phyloP scores from a whole-genome alignment of 2,888 invertebrate species.

The Diachrysia chrysitis region DNA sequence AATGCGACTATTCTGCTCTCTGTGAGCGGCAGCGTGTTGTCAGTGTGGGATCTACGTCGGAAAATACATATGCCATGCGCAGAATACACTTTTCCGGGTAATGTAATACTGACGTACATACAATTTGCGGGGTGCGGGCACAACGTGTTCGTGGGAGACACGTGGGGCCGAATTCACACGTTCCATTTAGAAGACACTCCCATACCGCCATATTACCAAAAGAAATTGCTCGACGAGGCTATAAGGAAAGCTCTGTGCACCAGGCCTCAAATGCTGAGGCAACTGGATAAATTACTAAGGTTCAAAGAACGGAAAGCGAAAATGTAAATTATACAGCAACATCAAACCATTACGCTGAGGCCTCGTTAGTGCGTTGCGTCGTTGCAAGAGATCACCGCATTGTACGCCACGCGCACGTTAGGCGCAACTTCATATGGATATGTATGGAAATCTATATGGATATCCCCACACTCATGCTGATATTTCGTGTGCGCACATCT shows the following conservation, averaged over 20 bases:
- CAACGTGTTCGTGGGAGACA: constrained; percentile 92
- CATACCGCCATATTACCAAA: constrained; percentile 92
- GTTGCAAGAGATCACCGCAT: no score
- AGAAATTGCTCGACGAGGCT: constrained; percentile 90
- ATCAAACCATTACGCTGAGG: no score
- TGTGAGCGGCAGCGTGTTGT: constrained; percentile 91
- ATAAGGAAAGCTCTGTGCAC: constrained; percentile 91
- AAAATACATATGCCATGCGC: constrained; percentile 92
- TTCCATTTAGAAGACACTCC: constrained; percentile 93
- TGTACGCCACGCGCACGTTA: no score
- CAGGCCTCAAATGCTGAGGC: constrained; percentile 89
- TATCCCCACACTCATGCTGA: no score
- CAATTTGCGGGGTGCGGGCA: constrained; percentile 92
- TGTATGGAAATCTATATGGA: no score
- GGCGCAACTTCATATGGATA: no score
- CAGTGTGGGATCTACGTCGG: constrained; percentile 94
- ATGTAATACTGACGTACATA: constrained; percentile 85
- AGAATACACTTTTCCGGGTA: constrained; percentile 85
- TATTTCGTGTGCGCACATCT: no score
- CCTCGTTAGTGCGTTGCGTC: no score
- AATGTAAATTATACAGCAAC: not conserved
- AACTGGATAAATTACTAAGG: constrained; percentile 89
- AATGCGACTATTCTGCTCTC: constrained; percentile 93
- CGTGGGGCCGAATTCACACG: constrained; percentile 91
- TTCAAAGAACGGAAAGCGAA: constrained; percentile 55